Evolutionary conservation across 2,888 invertebrate genomes (phyloP), one percentile per base, ranked within the genome.

Genomic region (Harpalus rufipes): DNA sequence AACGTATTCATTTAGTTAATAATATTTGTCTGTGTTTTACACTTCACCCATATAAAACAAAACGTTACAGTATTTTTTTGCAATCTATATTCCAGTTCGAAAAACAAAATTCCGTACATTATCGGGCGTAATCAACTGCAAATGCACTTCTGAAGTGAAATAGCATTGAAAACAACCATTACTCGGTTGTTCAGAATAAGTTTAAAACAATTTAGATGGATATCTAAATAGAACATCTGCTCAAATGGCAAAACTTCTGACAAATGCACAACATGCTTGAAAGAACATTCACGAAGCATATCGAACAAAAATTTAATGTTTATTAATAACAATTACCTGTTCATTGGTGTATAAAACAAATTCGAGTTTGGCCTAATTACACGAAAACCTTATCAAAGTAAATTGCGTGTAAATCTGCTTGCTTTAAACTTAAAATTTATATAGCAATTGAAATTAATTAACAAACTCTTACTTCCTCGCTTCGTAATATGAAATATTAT

Each of bases 341-440:
- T 82, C 56, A 82, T 74, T 82, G 41, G 41, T 39, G 25, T 74
- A 74, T 41, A 74, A 72, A 59, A 74, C 82, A 61, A 82, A 82
- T 82, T 58, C 59, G 72, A 51, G 32, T 82, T 82, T 81, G 44
- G 65, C 56, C 68, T 87, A 87, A 87, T 87, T 87, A 86, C 86
- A 86, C 87, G 84, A 87, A 87, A 87, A 87, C 85, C 87, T 86
- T 86, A 87, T 87, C 87, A 86, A 86, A 87, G 87, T 86, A 87
- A 87, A 87, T 87, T 87, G 87, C 87, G 87, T 87, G 87, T 87
- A 87, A 87, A 87, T 87, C 87, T 87, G 87, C 86, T 87, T 85
- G 85, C 86, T 86, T 86, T 86, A 86, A 87, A 87, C 86, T 87
- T 87, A 86, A 87, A 87, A 87, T 87, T 87, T 87, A 87, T 87